A percentile compares a stretch with the other conserved stretches of the same genome.
These are phyloP conservation scores for Mirounga angustirostris DNA, from an alignment of 2,113 vertebrate genomes.

Conservation along the genomic window DNA sequence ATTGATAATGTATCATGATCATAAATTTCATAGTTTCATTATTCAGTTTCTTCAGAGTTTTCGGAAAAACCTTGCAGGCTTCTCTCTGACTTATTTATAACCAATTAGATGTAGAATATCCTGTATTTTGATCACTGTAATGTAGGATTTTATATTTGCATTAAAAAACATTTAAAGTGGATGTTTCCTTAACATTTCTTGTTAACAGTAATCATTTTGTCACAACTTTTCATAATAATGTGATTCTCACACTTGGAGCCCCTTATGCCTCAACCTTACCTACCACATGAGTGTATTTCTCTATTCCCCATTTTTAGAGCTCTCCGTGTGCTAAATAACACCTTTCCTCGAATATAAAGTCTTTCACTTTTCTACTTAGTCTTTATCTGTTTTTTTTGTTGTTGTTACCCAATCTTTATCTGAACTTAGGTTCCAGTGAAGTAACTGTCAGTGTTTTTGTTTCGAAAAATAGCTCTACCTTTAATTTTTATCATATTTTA, in stretches of 20 bases:
- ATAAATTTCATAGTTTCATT: neutral
- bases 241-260: neutral
- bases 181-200: slow-evolving; percentile 27
- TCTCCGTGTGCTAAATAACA: neutral
- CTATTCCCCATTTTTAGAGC: neutral
- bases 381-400: neutral
- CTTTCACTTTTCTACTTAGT: neutral
- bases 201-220: neutral
- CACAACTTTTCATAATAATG: slow-evolving; percentile 15
- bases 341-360: neutral
- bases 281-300: neutral
- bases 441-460: neutral
- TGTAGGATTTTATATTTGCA: slow-evolving; percentile 3
- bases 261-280: neutral
- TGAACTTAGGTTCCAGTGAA: neutral
- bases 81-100: neutral
- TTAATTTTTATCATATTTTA: neutral
- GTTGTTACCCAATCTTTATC: neutral
- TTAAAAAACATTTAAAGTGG: neutral
- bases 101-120: neutral
- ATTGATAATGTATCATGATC: neutral
- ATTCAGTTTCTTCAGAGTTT: neutral
- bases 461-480: neutral
- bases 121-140: neutral
- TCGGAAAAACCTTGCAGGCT: neutral